Base-by-base conservation (phyloP, 2,797 vertebrate species). In the Pseudopleuronectes americanus region DNA sequence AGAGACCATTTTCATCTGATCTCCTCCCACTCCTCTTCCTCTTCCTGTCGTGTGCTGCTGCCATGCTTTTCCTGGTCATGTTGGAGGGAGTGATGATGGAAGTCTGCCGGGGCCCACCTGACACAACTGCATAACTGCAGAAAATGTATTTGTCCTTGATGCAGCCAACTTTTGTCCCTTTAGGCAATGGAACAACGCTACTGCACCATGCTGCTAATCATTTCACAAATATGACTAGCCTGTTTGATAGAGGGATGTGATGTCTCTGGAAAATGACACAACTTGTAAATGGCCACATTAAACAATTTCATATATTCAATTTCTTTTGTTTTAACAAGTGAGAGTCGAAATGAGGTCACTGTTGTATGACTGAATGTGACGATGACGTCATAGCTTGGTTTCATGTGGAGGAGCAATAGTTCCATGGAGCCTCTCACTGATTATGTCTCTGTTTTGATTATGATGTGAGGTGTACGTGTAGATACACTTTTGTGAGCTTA, bases 71-170 rank as follows among this genome's bases (percentile, higher is more conserved):
- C 59, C 71, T 75, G 74, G 60, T 58, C 33, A 76, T 68, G 77
- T 72, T 84, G 74, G 79, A 79, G 76, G 74, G 74, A 77, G 77
- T 86, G 88, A 87, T 80, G 86, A 61, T 17, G 78, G 82, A 78
- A 59, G 57, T 51, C 8, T 36, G 36, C 55, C 13, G 6, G 41
- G 41, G 41, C 41, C 41, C 41, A 43, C 4, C 6, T 4, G 41
- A 43, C 41, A 43, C 41, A 43, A 43, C 14, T 43, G 36, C 12
- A 38, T 38, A 38, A 4, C 36, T 13, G 1, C 4, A 38, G 36
- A 38, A 38, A 12, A 38, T 38, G 12, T 13, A 38, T 38, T 38
- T 4, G 36, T 38, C 10, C 10, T 38, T 10, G 10, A 38, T 38
- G 36, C 36, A 38, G 31, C 31, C 8, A 33, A 10, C 31, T 33